Evolutionary conservation across 2,113 vertebrate genomes (phyloP), one percentile per base, ranked within the genome.

Genomic region (Neolamprologus modestus): DNA sequence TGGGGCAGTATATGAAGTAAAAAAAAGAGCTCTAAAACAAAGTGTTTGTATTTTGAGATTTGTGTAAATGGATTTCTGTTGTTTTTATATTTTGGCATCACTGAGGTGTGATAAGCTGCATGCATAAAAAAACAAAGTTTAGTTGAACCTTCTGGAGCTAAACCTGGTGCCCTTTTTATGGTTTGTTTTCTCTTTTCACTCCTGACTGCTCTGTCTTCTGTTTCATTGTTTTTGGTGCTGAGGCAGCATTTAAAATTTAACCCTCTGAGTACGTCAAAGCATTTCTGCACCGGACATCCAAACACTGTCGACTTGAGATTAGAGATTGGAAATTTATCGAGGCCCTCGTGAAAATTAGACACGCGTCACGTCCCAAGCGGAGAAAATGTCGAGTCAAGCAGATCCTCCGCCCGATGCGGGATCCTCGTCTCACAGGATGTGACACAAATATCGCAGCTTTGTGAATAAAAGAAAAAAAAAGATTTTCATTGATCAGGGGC

Each of bases 181-280:
- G 59, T 85, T 92, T 87, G 3, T 42, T 85, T 57, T 79, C 79
- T 81, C 92, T 90, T 81, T 87, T 10, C 40, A 85, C 63, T 88
- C 35, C 82, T 59, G 40, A 85, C 91, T 57, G 79, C 45, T 87
- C 26, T 84, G 2, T 92, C 14, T 85, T 80, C 81, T 59, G 12
- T 85, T 63, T 94, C 35, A 35, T 78, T 54, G 91, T 96, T 96
- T 96, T 40, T 96, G 97, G 97, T 97, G 98, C 97, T 96, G 96
- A 95, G 92, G 96, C 97, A 97, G 97, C 97, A 96, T 97, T 96
- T 97, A 96, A 97, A 96, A 97, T 98, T 98, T 98, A 98, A 98
- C 98, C 98, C 98, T 99, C 97, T 98, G 98, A 98, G 98, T 98
- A 98, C 98, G 97, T 94, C 95, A 94, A 98, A 98, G 97, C 97